A percentile compares a stretch with the other conserved stretches of the same genome.
These are phyloP conservation scores for Drosophila hydei DNA, from an alignment of 1,140 invertebrate species.

Conservation along the genomic window DNA sequence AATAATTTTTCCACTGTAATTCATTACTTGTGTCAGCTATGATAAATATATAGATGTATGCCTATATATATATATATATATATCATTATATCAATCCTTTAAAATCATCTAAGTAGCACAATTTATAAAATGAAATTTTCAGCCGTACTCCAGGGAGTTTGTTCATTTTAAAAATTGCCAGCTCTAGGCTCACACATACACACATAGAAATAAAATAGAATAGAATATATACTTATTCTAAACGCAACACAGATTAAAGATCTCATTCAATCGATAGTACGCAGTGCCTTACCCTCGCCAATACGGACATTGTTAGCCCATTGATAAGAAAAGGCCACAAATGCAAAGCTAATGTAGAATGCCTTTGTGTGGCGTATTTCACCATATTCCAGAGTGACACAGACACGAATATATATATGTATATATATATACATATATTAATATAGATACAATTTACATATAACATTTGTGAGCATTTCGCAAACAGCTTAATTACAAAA, in stretches of 20 bases:
- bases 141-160: background rate
- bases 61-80: background rate
- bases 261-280: background rate
- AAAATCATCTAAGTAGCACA: background rate
- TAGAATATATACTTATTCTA: background rate
- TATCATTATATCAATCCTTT: constrained; percentile 7
- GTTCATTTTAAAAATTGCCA: constrained; percentile 7
- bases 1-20: too few species aligned
- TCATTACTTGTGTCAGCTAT: background rate
- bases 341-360: constrained; percentile 12
- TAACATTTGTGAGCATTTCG: constrained; percentile 15
- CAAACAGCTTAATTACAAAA: constrained; percentile 54
- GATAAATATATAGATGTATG: background rate
- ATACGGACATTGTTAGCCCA: background rate
- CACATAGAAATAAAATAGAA: too few species aligned
- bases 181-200: background rate
- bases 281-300: background rate
- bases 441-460: constrained; percentile 17
- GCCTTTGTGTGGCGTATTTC: constrained; percentile 36
- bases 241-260: background rate
- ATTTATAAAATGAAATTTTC: constrained; percentile 1
- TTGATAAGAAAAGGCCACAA: constrained; percentile 7
- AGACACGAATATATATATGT: background rate
- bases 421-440: background rate
- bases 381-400: constrained; percentile 41